Conservation (phyloP, 2,113 vertebrate genomes). For the Regulus satrapa region DNA sequence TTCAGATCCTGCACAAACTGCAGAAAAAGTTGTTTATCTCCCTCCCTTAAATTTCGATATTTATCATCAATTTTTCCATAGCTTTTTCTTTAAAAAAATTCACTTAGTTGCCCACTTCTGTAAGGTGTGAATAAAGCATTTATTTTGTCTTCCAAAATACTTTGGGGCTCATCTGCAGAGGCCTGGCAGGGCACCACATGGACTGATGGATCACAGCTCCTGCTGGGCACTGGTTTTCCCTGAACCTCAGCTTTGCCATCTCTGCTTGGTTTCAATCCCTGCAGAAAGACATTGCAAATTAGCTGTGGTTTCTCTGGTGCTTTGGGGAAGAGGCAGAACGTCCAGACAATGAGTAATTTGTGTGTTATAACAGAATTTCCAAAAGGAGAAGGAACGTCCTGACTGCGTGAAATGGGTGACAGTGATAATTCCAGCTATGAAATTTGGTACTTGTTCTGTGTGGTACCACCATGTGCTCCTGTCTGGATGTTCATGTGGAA, state of each 20-base stretch:
- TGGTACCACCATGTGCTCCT: fast-evolving
- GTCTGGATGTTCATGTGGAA: neutral
- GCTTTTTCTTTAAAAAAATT: neutral
- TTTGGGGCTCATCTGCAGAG: neutral
- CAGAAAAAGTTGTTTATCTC: neutral
- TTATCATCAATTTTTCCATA: neutral
- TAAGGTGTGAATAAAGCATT: neutral
- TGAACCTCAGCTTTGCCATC: neutral
- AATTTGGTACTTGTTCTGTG: neutral
- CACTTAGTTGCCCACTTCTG: neutral
- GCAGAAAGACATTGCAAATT: neutral
- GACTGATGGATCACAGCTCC: neutral
- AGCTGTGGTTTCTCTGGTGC: neutral
- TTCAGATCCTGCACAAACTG: neutral
- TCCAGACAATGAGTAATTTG: neutral
- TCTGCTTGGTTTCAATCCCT: neutral
- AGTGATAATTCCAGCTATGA: neutral
- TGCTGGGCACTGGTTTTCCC: neutral
- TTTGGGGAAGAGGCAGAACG: neutral
- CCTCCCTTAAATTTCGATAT: neutral
- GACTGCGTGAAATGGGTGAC: fast-evolving
- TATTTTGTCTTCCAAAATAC: neutral
- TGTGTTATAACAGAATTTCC: neutral
- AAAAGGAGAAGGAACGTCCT: neutral
- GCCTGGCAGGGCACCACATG: fast-evolving